Base-by-base conservation (phyloP, 2,113 vertebrate species). In the Felis chaus region DNA sequence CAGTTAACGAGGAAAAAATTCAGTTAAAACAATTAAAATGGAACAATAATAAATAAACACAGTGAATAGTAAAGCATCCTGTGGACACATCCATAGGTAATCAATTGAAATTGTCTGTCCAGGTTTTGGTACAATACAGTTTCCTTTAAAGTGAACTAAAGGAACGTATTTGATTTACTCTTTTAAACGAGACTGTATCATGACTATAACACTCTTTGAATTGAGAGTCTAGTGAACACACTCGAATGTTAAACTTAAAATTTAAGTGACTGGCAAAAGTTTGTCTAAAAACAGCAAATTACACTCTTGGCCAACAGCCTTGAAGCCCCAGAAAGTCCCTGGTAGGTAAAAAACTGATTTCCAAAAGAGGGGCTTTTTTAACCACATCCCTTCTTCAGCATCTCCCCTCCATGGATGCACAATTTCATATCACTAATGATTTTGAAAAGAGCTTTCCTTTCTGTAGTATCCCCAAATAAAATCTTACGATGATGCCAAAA, bases 251-350 rank as follows among this genome's bases (percentile, higher is more conserved):
- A 61, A 50, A 50, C 50, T 50, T 48, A 86, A 92, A 97, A 81
- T 97, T 57, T 86, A 94, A 66, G 95, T 25, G 36, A 92, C 76
- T 95, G 94, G 96, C 71, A 95, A 94, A 97, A 96, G 57, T 66
- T 97, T 94, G 50, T 55, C 96, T 97, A 97, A 96, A 89, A 93
- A 90, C 85, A 96, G 91, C 68, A 95, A 97, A 95, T 95, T 96
- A 68, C 63, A 31, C 96, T 80, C 63, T 7, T 95, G 84, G 36
- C 29, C 16, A n/a, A 94, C 13, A 97, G 94, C 86, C 88, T 85
- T 69, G 94, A 66, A 86, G 92, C 14, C 48, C 92, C 31, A 53
- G 48, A 98, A 95, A 85, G 66, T 63, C 97, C 93, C 94, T 68
- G 61, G 48, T 97, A 97, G 48, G 50, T 84, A 95, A 93, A 83